Percentiles rank a stretch among this genome's conserved stretches.
Conservation (phyloP, 2,888 invertebrate genomes). For the Xylota segnis region DNA sequence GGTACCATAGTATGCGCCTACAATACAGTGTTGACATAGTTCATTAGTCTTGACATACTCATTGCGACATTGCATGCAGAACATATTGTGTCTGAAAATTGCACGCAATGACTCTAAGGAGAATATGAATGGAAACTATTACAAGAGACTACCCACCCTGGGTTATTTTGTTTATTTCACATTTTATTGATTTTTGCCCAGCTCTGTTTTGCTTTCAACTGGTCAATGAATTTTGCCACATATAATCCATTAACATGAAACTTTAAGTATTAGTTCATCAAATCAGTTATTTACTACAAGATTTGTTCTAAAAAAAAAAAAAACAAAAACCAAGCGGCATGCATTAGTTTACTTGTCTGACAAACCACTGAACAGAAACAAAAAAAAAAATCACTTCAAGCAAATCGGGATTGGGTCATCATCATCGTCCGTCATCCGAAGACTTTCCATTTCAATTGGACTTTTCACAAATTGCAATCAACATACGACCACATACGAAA, state of each 20-base stretch:
- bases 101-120: constrained; percentile 53
- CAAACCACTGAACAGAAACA: constrained; percentile 23
- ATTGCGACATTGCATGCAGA: constrained; percentile 67
- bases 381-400: constrained; percentile 40
- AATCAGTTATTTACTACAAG: neutral
- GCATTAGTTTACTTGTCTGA: constrained; percentile 40
- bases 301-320: neutral
- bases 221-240: constrained; percentile 22
- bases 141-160: neutral
- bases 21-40: constrained; percentile 47
- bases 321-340: constrained; percentile 33
- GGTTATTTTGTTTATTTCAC: constrained; percentile 22
- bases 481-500: constrained; percentile 54
- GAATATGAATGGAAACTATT: constrained; percentile 50
- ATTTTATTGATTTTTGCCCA: constrained; percentile 59
- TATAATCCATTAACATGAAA: neutral
- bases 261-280: neutral
- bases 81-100: constrained; percentile 36
- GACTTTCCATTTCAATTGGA: constrained; percentile 66
- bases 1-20: constrained; percentile 23
- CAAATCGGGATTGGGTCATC: constrained; percentile 64
- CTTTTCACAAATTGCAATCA: constrained; percentile 39
- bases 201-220: neutral
- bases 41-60: constrained; percentile 56
- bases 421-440: constrained; percentile 59